phyloP scores from a whole-genome alignment of 2,797 vertebrate genomes.

The Etheostoma nigrum region DNA sequence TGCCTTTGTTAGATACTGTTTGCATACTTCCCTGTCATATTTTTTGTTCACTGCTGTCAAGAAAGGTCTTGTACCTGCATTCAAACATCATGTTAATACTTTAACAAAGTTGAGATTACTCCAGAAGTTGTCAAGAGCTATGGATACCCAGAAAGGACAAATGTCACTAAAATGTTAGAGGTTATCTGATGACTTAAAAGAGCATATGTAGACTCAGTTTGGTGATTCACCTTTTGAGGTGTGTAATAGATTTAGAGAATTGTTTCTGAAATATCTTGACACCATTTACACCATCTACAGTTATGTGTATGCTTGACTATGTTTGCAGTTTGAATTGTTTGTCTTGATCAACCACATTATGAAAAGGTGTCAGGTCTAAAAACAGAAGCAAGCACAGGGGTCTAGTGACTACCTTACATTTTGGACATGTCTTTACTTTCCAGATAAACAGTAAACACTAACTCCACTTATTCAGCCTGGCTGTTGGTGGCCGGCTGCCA shows the following conservation, averaged over 20 bases:
- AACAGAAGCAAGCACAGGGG: too few relatives aligned
- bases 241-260: not conserved
- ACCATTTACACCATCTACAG: too few relatives aligned
- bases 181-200: not conserved
- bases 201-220: too few relatives aligned
- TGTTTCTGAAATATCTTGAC: not conserved
- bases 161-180: not conserved
- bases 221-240: not conserved
- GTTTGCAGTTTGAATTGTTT: not conserved
- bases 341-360: not conserved
- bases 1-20: not conserved
- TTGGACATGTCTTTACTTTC: not conserved
- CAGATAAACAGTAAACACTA: not conserved
- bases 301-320: too few relatives aligned
- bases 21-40: not conserved
- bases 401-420: not conserved
- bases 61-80: not conserved
- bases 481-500: too few relatives aligned
- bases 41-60: not conserved
- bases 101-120: too few relatives aligned
- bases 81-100: not conserved
- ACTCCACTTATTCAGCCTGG: not conserved
- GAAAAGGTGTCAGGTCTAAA: not conserved
- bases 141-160: too few relatives aligned
- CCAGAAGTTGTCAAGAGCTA: not conserved